Conservation (phyloP, 2,888 invertebrate genomes). For the Ophion obscuratus region DNA sequence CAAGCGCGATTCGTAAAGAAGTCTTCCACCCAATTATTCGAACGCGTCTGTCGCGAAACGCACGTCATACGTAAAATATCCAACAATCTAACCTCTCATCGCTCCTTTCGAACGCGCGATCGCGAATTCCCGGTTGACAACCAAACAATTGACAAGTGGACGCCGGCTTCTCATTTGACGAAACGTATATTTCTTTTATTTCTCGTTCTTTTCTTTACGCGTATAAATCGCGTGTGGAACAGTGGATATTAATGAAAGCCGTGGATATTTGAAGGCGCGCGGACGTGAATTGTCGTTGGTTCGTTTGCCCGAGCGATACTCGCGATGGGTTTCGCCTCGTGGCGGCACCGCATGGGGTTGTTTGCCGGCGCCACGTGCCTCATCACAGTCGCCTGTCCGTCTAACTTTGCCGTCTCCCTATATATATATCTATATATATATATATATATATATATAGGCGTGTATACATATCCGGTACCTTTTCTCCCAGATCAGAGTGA, state of each 20-base stretch:
- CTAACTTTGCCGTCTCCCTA: constrained; percentile 38
- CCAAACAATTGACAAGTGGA: too few species aligned
- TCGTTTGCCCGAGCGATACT: constrained; percentile 24
- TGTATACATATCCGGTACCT: constrained; percentile 11
- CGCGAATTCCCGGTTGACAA: neutral
- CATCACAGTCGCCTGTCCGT: constrained; percentile 76
- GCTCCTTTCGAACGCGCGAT: neutral
- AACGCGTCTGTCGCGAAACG: neutral
- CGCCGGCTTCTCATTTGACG: too few species aligned
- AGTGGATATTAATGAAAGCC: constrained; percentile 3
- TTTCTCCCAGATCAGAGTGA: constrained; percentile 50
- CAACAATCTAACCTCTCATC: neutral
- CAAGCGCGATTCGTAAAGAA: neutral
- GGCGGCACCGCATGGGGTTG: constrained; percentile 78
- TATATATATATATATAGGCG: neutral
- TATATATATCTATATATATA: neutral
- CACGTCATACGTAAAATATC: neutral
- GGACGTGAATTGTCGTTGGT: constrained; percentile 37
- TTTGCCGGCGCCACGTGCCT: constrained; percentile 78
- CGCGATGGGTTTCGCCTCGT: constrained; percentile 78
- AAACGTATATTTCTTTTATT: neutral
- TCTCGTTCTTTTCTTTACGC: neutral
- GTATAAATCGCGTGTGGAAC: constrained; percentile 3
- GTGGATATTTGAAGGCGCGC: neutral
- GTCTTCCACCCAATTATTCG: neutral